Evolutionary conservation across 2,888 invertebrate species (phyloP), one percentile per base, ranked within the genome.

Genomic region (Nemotelus nigrinus): DNA sequence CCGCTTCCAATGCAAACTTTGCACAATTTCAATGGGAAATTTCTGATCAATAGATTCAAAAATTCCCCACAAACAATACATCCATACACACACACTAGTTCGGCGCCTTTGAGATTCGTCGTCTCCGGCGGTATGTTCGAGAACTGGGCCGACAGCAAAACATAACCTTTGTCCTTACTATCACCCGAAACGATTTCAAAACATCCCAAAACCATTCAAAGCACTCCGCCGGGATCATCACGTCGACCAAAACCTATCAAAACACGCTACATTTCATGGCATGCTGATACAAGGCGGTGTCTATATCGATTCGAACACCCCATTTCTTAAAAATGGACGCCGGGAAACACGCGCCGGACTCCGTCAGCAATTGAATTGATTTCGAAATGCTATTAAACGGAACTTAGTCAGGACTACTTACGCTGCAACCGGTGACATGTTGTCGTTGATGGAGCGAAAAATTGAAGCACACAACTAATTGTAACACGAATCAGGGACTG

Each of bases 281-380:
- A 25, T 25, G 25, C 5, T 25, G 45, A 72, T 72, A 5, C 39
- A 8, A 74, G 74, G 74, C 74, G 74, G 74, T 74, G 74, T 41
- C 74, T 39, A 25, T 74, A 74, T 74, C 74, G 74, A 74, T 74
- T 72, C 58, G 10, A 41, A 47, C 44, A 45, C 63, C n/a, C n/a
- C 58, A 41, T 55, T 43, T 44, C 41, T 85, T 86, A 81, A 82
- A 82, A 80, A 82, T 82, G 82, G 82, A 80, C 81, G 82, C 82
- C 82, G 81, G 81, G 77, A 78, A 79, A 70, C 79, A 82, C 82
- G 82, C 82, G 81, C 78, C 74, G 75, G 58, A 72, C 78, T 70
- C 50, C 43, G 25, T 53, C 47, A 41, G 50, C n/a, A 43, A 25
- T 41, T 55, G 3, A 7, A n/a, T 50, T 8, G 53, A 41, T 55